Percentiles rank a stretch among this genome's conserved stretches.
Conservation (phyloP, 2,888 invertebrate species). For the Eristalis intricaria region DNA sequence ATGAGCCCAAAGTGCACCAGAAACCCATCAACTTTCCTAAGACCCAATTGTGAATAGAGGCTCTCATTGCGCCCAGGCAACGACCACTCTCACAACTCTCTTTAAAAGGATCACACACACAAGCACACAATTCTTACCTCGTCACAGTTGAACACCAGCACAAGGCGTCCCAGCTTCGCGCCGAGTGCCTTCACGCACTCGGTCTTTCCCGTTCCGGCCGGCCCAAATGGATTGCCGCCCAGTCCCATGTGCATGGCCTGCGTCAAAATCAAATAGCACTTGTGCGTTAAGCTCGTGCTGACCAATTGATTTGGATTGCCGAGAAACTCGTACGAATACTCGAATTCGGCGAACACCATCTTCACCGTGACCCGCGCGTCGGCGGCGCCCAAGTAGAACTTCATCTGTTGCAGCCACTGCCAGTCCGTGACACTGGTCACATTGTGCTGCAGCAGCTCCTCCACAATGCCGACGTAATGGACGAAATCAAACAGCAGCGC, state of each 20-base stretch:
- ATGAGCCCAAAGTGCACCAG: no score
- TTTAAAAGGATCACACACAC: background rate
- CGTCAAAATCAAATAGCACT: slow-evolving; percentile 97
- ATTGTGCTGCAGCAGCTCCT: slow-evolving; percentile 87
- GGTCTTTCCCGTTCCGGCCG: slow-evolving; percentile 99
- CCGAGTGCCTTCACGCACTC: slow-evolving; percentile 99
- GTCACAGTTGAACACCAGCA: slow-evolving; percentile 98
- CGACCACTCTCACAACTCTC: no score
- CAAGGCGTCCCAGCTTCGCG: slow-evolving; percentile 93
- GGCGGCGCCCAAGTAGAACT: slow-evolving; percentile 87
- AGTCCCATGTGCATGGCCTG: slow-evolving; percentile 98
- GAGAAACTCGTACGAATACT: slow-evolving; percentile 98
- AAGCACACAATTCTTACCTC: slow-evolving; percentile 84
- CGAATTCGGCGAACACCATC: slow-evolving; percentile 97
- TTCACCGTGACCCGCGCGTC: slow-evolving; percentile 85
- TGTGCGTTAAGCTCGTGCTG: slow-evolving; percentile 97
- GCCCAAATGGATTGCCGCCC: slow-evolving; percentile 99
- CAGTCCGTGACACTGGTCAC: slow-evolving; percentile 88
- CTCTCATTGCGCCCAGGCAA: no score
- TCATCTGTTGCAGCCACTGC: slow-evolving; percentile 97
- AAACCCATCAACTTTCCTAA: no score
- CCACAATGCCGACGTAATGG: slow-evolving; percentile 92
- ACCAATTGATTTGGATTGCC: slow-evolving; percentile 98
- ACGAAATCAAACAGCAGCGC: slow-evolving; percentile 96
- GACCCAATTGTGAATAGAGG: no score